Base-by-base conservation (phyloP, 2,888 invertebrate genomes). In the Clepsis dumicolana region DNA sequence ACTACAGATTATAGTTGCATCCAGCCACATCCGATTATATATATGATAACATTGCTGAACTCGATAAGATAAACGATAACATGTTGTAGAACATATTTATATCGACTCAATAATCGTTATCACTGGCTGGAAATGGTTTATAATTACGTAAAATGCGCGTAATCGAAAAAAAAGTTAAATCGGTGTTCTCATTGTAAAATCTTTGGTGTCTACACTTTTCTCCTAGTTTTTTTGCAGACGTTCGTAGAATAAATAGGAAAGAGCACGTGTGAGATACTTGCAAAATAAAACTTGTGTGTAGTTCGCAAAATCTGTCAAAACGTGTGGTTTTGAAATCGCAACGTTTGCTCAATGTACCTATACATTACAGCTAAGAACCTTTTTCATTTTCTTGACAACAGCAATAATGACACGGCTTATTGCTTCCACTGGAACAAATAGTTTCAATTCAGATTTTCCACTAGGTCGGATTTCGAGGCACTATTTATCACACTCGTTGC, bases 61-160 rank as follows among this genome's bases (percentile, higher is more conserved):
- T 25, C 25, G 66, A 66, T 66, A 62, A 66, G 66, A 66, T 56
- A 35, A 38, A 32, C 48, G 61, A 61, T 66, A 48, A 25, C 29
- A 52, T 32, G 54, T 61, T 62, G 61, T 66, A 66, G 66, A 66
- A 66, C 61, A 62, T 62, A 66, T 56, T 62, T 62, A 66, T 62
- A 38, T 50, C 61, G 59, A 48, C 16, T 65, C 24, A 50, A 54
- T 44, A 65, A 56, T 56, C 61, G 66, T 66, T 66, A 66, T 66
- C 54, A 35, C 44, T 44, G 54, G 24, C 18, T 56, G 29, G 32
- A 56, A 56, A 56, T 56, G 18, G 3, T 54, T 4, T 54, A 8
- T 54, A 32, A 32, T 29, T 5, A 56, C 29, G 16, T 18, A 8
- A 56, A 24, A 18, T 35, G 29, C 10, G 16, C 10, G 14, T 0